Evolutionary conservation across 35 echinoderm and acorn worm species (phyloP), one percentile per base, ranked within the genome.

Genomic region (Amphiura filiformis): DNA sequence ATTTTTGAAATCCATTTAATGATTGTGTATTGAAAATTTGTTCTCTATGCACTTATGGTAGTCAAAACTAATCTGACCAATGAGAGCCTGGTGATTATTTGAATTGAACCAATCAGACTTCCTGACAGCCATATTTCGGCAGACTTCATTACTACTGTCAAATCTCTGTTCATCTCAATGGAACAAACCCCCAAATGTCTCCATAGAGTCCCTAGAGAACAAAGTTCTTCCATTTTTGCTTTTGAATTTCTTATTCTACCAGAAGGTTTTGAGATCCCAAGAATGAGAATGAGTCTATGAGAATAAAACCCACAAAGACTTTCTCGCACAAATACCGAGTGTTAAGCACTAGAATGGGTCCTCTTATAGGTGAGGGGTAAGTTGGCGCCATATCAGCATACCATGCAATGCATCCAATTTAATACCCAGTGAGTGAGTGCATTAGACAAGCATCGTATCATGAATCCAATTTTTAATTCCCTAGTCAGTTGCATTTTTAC

Each of bases 181-280:
- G 61, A 70, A 70, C 61, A 70, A 47, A 70, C 9, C 7, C 28
- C 15, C 7, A 52, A 70, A 2, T 70, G 61, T 70, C 15, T 70
- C 61, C 61, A 70, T 70, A 70, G 61, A 70, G 61, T 70, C 61
- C 61, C 61, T 70, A 70, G 61, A 70, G 61, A 70, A 70, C 61
- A 70, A 70, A 70, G 61, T 70, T 70, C 61, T 70, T 70, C 17
- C 61, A 70, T 70, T 26, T 70, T 70, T 70, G 61, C 61, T 70
- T 70, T 70, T n/a, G n/a, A 70, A 70, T 70, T 70, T 70, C 61
- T 70, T n/a, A n/a, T 70, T 70, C 61, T 70, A 70, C 61, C 61
- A 70, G 61, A 70, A 70, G 61, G 61, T 70, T 13, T 70, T 70
- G 61, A 70, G 61, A 70, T n/a, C 61, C 61, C 61, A 70, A 70